These are phyloP conservation scores for Tragelaphus imberbis DNA, from an alignment of 2,113 vertebrate genomes.

Conservation along the genomic window DNA sequence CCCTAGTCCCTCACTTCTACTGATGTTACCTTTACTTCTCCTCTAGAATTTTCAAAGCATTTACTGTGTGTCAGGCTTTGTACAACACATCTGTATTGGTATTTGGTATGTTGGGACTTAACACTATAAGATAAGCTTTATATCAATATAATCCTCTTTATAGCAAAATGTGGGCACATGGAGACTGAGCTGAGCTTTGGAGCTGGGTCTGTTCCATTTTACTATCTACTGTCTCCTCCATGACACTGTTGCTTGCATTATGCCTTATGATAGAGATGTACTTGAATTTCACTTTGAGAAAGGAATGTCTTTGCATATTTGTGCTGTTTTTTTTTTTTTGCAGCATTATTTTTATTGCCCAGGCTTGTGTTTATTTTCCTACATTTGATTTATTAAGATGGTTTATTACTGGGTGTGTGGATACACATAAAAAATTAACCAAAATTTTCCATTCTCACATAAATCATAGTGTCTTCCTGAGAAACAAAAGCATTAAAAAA, in stretches of 20 bases:
- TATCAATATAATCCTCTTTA: neutral
- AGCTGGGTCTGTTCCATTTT: neutral
- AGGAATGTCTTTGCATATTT: neutral
- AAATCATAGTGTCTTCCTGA: neutral
- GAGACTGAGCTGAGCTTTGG: neutral
- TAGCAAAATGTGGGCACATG: neutral
- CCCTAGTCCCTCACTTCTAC: neutral
- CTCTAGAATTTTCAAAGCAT: neutral
- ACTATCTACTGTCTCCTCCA: neutral
- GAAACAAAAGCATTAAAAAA: neutral
- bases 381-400: neutral
- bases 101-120: neutral
- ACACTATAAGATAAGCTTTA: neutral
- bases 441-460: neutral
- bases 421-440: neutral
- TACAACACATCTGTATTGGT: neutral
- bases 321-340: neutral
- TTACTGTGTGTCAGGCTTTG: neutral
- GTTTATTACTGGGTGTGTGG: neutral
- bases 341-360: neutral
- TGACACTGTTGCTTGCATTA: neutral
- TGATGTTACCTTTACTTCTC: neutral
- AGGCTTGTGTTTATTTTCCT: neutral
- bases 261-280: neutral
- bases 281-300: neutral